Conservation (phyloP, 2,113 vertebrate species). For the Petrocephalus microphthalmus region DNA sequence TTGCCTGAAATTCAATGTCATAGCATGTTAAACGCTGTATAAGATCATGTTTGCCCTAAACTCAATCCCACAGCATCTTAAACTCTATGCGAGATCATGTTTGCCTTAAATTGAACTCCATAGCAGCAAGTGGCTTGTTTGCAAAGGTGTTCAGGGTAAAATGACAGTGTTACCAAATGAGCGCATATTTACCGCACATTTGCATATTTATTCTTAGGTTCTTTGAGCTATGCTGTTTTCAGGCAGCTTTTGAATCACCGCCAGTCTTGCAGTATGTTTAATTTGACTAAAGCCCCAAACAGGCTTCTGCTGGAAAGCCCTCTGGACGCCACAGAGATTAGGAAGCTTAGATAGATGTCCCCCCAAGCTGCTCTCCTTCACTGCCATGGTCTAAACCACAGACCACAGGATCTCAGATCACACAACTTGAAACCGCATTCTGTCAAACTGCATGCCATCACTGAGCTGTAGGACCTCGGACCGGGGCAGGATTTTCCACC, state of each 20-base stretch:
- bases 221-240: background rate
- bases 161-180: background rate
- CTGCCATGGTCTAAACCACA: background rate
- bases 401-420: background rate
- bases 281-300: background rate
- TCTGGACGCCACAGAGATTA: background rate
- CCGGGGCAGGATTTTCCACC: background rate
- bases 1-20: too few species aligned
- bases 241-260: background rate
- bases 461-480: background rate
- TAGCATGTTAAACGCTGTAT: background rate
- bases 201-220: background rate
- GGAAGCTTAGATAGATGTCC: background rate
- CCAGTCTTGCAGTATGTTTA: background rate
- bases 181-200: conserved; percentile 5
- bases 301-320: background rate
- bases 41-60: background rate
- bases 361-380: background rate
- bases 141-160: background rate
- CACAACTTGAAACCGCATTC: background rate
- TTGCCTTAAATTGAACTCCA: background rate
- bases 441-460: background rate
- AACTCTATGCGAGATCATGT: too few species aligned
- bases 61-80: too few species aligned
- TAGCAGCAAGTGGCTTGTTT: background rate